A percentile compares a stretch with the other conserved stretches of the same genome.
These are phyloP conservation scores for Drosophila anomalipes DNA, from an alignment of 2,888 invertebrate genomes.

Conservation along the genomic window DNA sequence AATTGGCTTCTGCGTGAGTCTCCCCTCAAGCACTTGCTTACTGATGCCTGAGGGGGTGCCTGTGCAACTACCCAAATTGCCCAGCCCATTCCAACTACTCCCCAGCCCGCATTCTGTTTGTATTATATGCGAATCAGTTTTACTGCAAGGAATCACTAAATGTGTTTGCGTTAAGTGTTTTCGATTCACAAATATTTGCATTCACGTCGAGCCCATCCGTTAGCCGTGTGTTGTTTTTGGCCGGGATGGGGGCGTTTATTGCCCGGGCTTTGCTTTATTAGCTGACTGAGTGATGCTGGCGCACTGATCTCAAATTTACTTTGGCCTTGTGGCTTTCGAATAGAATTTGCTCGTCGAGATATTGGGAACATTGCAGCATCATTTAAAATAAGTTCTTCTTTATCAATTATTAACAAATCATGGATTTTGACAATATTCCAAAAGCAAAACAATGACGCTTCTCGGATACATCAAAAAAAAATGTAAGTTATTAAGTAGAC, in stretches of 20 bases:
- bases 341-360: too few species aligned
- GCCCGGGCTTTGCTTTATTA: constrained; percentile 48
- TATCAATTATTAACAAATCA: background rate
- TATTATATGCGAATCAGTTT: constrained; percentile 48
- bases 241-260: constrained; percentile 30
- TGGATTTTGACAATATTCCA: background rate
- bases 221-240: constrained; percentile 4
- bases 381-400: background rate
- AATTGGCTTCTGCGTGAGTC: constrained; percentile 63
- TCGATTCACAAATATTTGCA: constrained; percentile 83
- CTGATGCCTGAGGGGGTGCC: constrained; percentile 17
- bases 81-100: background rate
- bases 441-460: background rate
- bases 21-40: constrained; percentile 26
- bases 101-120: constrained; percentile 15
- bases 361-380: background rate
- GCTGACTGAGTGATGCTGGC: constrained; percentile 19
- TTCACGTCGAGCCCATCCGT: constrained; percentile 50
- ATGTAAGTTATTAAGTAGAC: rapidly evolving
- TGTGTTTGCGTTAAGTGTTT: constrained; percentile 78
- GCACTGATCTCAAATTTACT: background rate
- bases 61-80: constrained; percentile 8
- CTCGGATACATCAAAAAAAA: background rate
- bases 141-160: constrained; percentile 64
- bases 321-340: background rate